Conservation (phyloP, 2,888 invertebrate species). For the Cephus spinipes region DNA sequence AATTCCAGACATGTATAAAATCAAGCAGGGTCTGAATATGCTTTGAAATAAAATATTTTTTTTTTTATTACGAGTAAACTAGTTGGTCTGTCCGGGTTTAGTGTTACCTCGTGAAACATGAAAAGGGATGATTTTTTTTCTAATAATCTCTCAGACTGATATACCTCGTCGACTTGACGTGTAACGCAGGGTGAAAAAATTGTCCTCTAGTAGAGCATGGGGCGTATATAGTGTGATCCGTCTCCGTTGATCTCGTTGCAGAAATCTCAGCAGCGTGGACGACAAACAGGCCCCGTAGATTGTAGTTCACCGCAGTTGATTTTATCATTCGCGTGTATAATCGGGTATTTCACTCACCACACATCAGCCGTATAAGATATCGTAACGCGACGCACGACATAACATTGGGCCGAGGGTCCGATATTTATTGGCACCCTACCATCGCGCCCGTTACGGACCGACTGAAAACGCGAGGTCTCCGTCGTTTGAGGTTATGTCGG, state of each 20-base stretch:
- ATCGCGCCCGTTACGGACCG: slow-evolving; percentile 20
- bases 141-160: neutral
- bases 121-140: neutral
- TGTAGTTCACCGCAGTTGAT: neutral
- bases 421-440: slow-evolving; percentile 12
- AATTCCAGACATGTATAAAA: neutral
- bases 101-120: neutral
- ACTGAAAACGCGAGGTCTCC: slow-evolving; percentile 21
- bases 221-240: neutral
- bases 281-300: neutral
- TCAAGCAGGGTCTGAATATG: neutral
- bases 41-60: neutral
- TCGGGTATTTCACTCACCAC: neutral
- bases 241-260: neutral
- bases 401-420: neutral
- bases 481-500: slow-evolving; percentile 19
- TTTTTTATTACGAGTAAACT: neutral
- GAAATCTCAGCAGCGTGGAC: neutral
- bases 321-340: neutral
- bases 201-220: neutral
- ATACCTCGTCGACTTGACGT: neutral
- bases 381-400: slow-evolving; percentile 2
- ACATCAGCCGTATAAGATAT: neutral
- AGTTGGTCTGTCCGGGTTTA: neutral
- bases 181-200: neutral